Percentiles rank a stretch among this genome's conserved stretches.
Evolutionary conservation across 2,888 invertebrate species (phyloP).

Genomic region (Rhyacophila evoluta): DNA sequence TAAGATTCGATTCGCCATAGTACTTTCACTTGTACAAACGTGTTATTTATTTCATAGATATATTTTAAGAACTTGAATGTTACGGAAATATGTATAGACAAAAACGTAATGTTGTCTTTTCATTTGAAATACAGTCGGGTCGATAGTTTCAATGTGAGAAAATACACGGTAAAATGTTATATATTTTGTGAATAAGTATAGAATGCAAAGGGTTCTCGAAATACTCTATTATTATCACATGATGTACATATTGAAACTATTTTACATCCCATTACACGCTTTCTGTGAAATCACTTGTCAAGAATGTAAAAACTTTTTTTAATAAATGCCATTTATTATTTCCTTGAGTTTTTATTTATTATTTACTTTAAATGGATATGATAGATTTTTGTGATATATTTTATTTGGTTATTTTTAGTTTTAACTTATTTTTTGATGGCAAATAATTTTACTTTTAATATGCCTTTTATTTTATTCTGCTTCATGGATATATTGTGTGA

Average conservation of each 20-base stretch:
- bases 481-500: too few relatives aligned
- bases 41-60: constrained; percentile 24
- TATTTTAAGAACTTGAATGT: neutral
- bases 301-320: neutral
- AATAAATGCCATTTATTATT: constrained; percentile 19
- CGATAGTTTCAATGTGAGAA: neutral
- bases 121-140: neutral
- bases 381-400: too few relatives aligned
- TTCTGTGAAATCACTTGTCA: neutral
- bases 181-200: too few relatives aligned
- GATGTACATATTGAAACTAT: neutral
- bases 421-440: too few relatives aligned
- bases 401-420: too few relatives aligned
- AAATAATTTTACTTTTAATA: too few relatives aligned
- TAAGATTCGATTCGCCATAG: constrained; percentile 16
- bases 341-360: constrained; percentile 8
- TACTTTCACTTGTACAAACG: neutral
- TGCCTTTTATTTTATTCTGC: too few relatives aligned
- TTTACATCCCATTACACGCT: neutral
- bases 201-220: too few relatives aligned
- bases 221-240: too few relatives aligned
- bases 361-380: too few relatives aligned
- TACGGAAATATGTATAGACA: neutral
- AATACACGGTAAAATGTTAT: too few relatives aligned
- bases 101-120: constrained; percentile 1